These are phyloP conservation scores for Scomber colias DNA, from an alignment of 2,113 vertebrate species.

Conservation along the genomic window DNA sequence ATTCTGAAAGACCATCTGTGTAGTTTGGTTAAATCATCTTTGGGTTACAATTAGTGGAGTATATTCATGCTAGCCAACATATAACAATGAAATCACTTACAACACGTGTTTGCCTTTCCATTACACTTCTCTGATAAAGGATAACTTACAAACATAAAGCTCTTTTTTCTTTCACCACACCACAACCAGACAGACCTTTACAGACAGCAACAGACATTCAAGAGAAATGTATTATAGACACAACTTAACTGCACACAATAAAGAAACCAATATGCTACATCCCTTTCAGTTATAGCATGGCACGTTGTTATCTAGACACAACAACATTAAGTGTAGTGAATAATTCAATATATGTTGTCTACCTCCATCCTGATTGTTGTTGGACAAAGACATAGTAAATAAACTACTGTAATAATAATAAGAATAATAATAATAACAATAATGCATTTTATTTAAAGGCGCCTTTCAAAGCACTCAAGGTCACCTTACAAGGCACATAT, in stretches of 20 bases:
- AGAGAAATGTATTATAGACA: neutral
- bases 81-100: neutral
- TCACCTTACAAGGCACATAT: no score
- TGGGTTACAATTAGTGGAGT: neutral
- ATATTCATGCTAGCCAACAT: neutral
- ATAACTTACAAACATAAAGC: neutral
- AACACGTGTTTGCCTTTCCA: neutral
- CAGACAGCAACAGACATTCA: neutral
- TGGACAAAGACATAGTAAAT: no score
- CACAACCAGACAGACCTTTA: neutral
- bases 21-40: slow-evolving; percentile 4
- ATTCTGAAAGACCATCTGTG: neutral
- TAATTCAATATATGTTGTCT: no score
- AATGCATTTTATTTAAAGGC: no score
- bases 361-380: no score
- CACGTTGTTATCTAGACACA: no score
- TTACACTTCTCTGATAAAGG: neutral
- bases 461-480: no score
- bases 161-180: neutral
- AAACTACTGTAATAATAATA: no score
- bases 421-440: no score
- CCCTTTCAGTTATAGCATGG: no score
- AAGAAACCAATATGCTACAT: no score
- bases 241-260: neutral
- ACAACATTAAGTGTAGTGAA: no score